These are phyloP conservation scores for Gymnodraco acuticeps DNA, from an alignment of 2,797 vertebrate genomes.

Conservation along the genomic window DNA sequence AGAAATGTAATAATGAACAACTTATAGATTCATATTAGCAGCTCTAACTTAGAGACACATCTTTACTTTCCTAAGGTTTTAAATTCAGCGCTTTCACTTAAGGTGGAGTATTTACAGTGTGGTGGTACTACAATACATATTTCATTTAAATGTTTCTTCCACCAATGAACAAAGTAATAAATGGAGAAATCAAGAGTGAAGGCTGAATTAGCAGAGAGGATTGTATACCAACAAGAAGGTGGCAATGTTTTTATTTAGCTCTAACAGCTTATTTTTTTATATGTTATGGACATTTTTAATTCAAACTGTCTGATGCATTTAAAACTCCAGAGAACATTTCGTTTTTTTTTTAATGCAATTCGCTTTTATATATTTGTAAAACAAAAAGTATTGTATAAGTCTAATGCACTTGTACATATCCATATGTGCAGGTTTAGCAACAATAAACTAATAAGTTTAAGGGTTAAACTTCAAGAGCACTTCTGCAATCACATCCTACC, in stretches of 20 bases:
- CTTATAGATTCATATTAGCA: too few species aligned
- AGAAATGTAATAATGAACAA: too few species aligned
- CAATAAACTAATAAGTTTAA: background rate
- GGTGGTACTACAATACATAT: too few species aligned
- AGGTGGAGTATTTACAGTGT: too few species aligned
- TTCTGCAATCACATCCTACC: conserved; percentile 35
- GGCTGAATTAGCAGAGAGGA: background rate
- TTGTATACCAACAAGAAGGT: background rate
- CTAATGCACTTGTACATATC: background rate
- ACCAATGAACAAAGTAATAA: too few species aligned
- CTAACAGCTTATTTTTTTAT: background rate
- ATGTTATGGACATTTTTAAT: background rate
- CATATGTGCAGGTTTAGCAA: background rate
- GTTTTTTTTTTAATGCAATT: background rate
- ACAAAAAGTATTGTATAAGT: conserved; percentile 1
- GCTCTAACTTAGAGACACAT: too few species aligned
- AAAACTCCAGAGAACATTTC: conserved; percentile 15
- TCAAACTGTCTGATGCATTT: background rate
- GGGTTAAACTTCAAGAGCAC: conserved; percentile 49
- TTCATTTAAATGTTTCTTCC: too few species aligned
- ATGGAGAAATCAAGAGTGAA: too few species aligned
- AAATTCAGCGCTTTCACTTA: too few species aligned
- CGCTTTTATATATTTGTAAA: background rate
- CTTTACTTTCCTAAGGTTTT: too few species aligned
- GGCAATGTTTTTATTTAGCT: background rate